Evolutionary conservation across 2,888 invertebrate genomes (phyloP).

Genomic region (Chironomus tentans): DNA sequence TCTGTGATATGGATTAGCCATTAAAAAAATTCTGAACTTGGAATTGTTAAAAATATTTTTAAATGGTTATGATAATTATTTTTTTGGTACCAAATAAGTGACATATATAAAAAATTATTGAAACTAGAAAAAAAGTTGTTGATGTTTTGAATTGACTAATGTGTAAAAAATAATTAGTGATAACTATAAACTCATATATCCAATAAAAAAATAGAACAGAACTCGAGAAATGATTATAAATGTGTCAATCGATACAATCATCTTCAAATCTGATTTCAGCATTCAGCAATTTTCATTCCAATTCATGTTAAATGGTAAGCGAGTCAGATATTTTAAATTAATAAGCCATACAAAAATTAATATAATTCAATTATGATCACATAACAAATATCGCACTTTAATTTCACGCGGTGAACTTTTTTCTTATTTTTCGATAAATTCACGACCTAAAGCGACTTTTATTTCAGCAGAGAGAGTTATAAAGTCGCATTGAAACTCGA

Average conservation of each 20-base stretch:
- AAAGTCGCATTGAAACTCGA: not conserved
- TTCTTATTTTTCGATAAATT: no score
- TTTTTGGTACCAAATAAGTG: not conserved
- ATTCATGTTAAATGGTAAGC: slow-evolving; percentile 18
- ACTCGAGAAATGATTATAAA: slow-evolving; percentile 9
- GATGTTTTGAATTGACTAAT: no score
- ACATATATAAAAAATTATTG: not conserved
- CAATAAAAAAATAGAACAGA: not conserved
- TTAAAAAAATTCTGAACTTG: no score
- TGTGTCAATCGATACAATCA: slow-evolving; percentile 16
- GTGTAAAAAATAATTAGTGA: no score
- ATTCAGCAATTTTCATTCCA: not conserved
- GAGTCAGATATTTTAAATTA: not conserved
- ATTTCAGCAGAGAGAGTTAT: not conserved
- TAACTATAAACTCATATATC: no score
- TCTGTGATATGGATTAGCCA: no score
- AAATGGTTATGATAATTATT: not conserved
- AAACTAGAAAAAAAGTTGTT: no score
- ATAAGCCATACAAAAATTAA: not conserved
- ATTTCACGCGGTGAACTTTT: not conserved
- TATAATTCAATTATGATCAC: not conserved
- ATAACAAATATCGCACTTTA: not conserved
- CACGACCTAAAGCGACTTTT: not conserved
- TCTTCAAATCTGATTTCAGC: slow-evolving; percentile 11
- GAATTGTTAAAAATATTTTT: not conserved